A percentile compares a stretch with the other conserved stretches of the same genome.
phyloP scores from a whole-genome alignment of 1,140 invertebrate species.

The Nixonia krombeini region DNA sequence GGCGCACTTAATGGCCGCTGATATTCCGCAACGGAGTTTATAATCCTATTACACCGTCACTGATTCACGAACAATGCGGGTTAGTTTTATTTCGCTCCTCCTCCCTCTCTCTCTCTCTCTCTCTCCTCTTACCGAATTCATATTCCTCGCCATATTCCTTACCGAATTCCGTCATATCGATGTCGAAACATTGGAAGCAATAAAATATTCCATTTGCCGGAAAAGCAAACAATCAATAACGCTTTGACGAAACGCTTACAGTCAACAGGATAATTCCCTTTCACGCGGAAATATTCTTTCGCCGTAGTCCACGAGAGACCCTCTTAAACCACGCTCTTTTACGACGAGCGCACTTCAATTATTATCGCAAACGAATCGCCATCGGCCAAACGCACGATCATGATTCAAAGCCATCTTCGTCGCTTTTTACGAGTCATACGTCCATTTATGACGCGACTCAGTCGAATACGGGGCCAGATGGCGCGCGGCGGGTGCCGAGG shows the following conservation, averaged over 20 bases:
- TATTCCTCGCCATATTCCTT: too few relatives aligned
- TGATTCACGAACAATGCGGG: too few relatives aligned
- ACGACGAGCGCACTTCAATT: neutral
- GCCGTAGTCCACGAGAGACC: too few relatives aligned
- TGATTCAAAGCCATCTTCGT: conserved; percentile 9
- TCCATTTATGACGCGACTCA: neutral
- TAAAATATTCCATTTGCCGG: too few relatives aligned
- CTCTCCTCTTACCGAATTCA: too few relatives aligned
- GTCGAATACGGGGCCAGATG: conserved; percentile 5
- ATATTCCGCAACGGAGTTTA: neutral
- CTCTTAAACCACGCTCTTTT: neutral
- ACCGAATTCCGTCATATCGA: too few relatives aligned
- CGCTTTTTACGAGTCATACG: conserved; percentile 8
- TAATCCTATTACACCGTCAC: conserved; percentile 1
- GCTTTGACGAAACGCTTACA: too few relatives aligned
- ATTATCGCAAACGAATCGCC: neutral
- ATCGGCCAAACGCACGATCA: conserved; percentile 5
- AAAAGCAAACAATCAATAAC: too few relatives aligned
- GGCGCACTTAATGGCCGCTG: conserved; percentile 7
- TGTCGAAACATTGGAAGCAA: too few relatives aligned
- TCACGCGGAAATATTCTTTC: too few relatives aligned
- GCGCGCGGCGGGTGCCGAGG: neutral
- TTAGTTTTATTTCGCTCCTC: neutral
- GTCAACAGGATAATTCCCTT: too few relatives aligned
- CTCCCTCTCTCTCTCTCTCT: neutral